These are phyloP conservation scores for Venustaconcha ellipsiformis DNA, from an alignment of 1,140 invertebrate species.

Conservation along the genomic window DNA sequence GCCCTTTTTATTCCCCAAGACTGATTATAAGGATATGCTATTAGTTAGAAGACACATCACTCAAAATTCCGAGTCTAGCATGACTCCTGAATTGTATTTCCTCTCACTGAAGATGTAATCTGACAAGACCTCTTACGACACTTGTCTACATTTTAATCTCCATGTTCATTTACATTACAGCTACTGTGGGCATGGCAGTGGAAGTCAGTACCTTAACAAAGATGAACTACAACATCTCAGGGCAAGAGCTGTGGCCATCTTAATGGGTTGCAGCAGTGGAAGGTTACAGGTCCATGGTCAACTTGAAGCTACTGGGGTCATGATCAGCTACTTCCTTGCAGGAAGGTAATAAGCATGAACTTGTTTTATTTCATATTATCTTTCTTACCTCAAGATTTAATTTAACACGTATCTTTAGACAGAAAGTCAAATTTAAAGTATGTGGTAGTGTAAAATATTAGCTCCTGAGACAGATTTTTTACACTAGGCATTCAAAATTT, in stretches of 20 bases:
- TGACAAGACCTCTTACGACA: no score
- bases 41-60: no score
- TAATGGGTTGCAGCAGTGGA: constrained; percentile 84
- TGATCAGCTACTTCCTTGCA: constrained; percentile 79
- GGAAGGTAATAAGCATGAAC: constrained; percentile 71
- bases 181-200: constrained; percentile 84
- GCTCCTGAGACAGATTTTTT: no score
- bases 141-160: constrained; percentile 2
- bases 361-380: not conserved
- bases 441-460: not conserved
- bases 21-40: no score
- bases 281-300: constrained; percentile 73
- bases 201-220: constrained; percentile 76
- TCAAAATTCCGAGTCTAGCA: no score
- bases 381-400: not conserved
- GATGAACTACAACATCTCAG: constrained; percentile 75
- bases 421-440: not conserved
- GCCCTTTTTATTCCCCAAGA: no score
- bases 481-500: no score
- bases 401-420: not conserved
- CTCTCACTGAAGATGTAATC: no score
- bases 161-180: constrained; percentile 38
- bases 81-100: no score
- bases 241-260: constrained; percentile 74
- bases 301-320: constrained; percentile 76